phyloP scores from a whole-genome alignment of 92 coral and sea anemone genomes.

The Blastomussa wellsi region DNA sequence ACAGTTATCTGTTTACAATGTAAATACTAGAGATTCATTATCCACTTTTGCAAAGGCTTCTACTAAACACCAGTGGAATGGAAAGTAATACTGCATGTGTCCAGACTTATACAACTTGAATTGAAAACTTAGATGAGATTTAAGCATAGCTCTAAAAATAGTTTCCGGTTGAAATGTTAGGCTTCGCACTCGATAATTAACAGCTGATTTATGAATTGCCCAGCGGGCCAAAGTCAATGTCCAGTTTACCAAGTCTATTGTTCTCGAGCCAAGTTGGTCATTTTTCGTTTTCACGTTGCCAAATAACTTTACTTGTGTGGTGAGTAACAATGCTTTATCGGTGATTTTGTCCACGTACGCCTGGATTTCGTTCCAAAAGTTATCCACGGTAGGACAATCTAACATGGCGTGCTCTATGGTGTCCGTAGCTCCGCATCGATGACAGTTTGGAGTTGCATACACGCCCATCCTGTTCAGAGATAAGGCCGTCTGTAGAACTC shows the following conservation, averaged over 20 bases:
- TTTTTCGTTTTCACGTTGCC: background rate
- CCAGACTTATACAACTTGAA: too few species aligned
- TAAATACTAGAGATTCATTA: too few species aligned
- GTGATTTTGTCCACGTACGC: background rate
- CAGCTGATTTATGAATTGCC: constrained; percentile 7
- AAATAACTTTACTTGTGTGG: background rate
- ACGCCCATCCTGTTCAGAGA: background rate
- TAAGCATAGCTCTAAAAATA: too few species aligned
- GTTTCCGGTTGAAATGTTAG: too few species aligned
- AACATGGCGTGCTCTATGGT: background rate
- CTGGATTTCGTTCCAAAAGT: background rate
- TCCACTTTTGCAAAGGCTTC: too few species aligned
- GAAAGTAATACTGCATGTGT: too few species aligned
- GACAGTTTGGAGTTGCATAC: background rate
- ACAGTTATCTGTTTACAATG: too few species aligned
- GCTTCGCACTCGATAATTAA: background rate
- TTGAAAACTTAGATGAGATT: too few species aligned
- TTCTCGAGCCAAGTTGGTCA: background rate
- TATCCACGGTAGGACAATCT: background rate
- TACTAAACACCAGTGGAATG: too few species aligned
- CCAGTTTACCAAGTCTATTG: background rate
- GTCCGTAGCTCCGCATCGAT: background rate
- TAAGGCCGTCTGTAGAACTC: background rate
- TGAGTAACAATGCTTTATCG: background rate
- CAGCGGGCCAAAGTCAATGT: background rate